phyloP scores from a whole-genome alignment of 2,113 vertebrate genomes.

The Mormyrus iriodes region DNA sequence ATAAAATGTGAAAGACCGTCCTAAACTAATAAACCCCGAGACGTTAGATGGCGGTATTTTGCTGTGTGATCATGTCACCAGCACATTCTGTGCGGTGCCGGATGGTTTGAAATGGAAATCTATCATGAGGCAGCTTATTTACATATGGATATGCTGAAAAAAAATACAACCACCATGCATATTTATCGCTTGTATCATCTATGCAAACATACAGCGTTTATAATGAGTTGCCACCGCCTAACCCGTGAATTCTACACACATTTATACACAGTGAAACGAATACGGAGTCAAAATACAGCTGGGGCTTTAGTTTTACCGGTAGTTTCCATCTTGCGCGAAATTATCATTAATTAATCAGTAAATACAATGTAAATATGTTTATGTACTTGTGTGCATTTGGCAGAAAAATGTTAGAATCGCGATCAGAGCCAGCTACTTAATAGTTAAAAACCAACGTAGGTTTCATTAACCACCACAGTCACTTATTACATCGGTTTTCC shows the following conservation, averaged over 20 bases:
- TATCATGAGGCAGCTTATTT: not conserved
- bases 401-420: slow-evolving; percentile 77
- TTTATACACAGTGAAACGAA: no score
- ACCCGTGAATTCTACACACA: not conserved
- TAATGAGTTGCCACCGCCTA: not conserved
- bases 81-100: not conserved
- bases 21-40: not conserved
- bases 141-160: not conserved
- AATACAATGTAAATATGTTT: not conserved
- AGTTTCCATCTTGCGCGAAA: not conserved
- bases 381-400: slow-evolving; percentile 25
- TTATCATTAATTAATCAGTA: not conserved
- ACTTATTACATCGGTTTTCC: no score
- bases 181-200: not conserved
- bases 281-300: no score
- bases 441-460: no score
- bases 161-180: not conserved
- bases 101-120: not conserved
- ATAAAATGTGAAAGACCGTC: not conserved
- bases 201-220: not conserved
- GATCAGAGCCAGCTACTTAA: slow-evolving; percentile 76
- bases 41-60: not conserved
- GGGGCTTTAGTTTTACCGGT: not conserved
- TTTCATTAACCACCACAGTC: no score
- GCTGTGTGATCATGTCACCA: not conserved